Conservation (phyloP, 2,113 vertebrate genomes). For the Rostratula benghalensis region DNA sequence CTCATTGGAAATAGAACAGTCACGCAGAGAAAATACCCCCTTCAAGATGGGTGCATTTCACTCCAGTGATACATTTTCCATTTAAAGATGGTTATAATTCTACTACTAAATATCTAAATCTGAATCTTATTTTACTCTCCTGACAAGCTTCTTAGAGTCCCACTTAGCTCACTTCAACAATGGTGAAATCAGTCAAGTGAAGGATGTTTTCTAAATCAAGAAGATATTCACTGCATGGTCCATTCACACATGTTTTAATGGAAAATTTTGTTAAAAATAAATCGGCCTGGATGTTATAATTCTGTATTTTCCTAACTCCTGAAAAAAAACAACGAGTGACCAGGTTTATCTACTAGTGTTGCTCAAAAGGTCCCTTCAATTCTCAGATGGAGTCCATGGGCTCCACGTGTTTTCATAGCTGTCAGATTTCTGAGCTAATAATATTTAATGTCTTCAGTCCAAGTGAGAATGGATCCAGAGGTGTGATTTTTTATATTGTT, state of each 20-base stretch:
- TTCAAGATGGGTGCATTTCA: neutral
- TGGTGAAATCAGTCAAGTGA: neutral
- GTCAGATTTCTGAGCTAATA: constrained; percentile 6
- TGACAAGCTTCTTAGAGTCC: neutral
- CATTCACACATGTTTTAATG: neutral
- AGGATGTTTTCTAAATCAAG: neutral
- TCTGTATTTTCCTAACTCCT: neutral
- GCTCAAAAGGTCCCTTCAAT: neutral
- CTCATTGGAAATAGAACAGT: neutral
- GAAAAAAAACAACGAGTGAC: constrained; percentile 10
- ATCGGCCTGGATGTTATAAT: neutral
- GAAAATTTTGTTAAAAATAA: neutral
- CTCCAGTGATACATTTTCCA: neutral
- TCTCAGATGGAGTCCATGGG: neutral
- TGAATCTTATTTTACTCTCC: neutral
- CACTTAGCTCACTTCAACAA: neutral
- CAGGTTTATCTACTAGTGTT: neutral
- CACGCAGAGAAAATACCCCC: neutral
- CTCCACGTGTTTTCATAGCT: neutral
- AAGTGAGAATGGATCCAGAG: constrained; percentile 9
- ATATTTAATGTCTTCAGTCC: neutral
- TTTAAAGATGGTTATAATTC: neutral
- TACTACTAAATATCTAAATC: neutral
- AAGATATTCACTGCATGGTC: neutral
- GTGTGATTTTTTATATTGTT: neutral